phyloP scores from a whole-genome alignment of 2,797 vertebrate species.

The Melanotaenia nigrans region DNA sequence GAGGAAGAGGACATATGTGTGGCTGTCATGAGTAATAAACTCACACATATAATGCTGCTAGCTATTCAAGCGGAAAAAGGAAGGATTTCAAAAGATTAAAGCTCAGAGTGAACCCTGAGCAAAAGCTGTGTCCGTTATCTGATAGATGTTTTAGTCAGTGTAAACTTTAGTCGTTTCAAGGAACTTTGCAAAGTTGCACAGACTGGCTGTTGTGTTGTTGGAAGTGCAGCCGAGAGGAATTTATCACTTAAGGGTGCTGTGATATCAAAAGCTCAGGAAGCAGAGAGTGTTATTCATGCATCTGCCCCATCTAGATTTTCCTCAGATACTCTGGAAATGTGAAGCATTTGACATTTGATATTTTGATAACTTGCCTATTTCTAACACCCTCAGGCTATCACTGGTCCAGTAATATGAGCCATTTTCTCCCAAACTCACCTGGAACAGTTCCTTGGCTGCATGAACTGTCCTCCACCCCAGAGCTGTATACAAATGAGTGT shows the following conservation, averaged over 20 bases:
- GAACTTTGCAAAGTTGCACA: constrained; percentile 6
- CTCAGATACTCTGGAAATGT: constrained; percentile 14
- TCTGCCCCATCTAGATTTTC: constrained; percentile 22
- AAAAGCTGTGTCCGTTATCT: constrained; percentile 16
- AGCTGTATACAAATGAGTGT: constrained; percentile 86
- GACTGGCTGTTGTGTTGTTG: not conserved
- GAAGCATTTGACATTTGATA: constrained; percentile 11
- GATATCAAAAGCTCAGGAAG: constrained; percentile 34
- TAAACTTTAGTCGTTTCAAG: not conserved
- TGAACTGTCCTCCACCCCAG: constrained; percentile 86
- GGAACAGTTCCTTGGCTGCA: constrained; percentile 80
- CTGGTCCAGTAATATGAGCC: constrained; percentile 27
- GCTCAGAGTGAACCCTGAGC: constrained; percentile 31
- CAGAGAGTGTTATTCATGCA: constrained; percentile 30
- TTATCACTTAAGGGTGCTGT: constrained; percentile 9
- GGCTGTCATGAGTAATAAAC: constrained; percentile 64
- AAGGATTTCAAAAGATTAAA: constrained; percentile 40
- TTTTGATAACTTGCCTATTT: not conserved
- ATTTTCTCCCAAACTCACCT: constrained; percentile 76
- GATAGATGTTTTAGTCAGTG: not conserved
- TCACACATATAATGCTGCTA: constrained; percentile 56
- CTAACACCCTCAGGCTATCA: constrained; percentile 25
- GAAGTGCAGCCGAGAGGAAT: constrained; percentile 17
- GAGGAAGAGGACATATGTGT: constrained; percentile 59
- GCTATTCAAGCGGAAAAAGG: constrained; percentile 48